Conservation (phyloP, 1,140 invertebrate genomes). For the Gryllus bimaculatus region DNA sequence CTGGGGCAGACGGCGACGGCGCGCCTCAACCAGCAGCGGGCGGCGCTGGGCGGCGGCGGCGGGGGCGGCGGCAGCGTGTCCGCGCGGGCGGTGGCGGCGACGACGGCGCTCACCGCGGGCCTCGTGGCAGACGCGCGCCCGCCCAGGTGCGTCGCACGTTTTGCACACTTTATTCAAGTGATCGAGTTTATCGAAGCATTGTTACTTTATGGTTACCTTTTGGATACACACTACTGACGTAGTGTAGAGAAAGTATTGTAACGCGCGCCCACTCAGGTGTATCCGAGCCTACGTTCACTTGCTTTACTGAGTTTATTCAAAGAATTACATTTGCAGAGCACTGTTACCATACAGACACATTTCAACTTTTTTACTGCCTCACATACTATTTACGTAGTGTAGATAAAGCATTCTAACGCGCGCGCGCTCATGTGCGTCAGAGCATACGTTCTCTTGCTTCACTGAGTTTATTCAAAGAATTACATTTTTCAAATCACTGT, state of each 20-base stretch:
- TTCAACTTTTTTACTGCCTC: neutral
- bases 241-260: neutral
- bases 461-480: neutral
- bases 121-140: neutral
- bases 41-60: neutral
- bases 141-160: neutral
- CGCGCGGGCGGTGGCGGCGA: too few species aligned
- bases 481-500: neutral
- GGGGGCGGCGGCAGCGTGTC: neutral
- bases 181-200: neutral
- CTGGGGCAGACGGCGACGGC: neutral
- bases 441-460: neutral
- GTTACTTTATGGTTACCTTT: neutral
- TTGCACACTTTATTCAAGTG: neutral
- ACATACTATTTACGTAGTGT: neutral
- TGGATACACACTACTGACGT: neutral
- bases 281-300: neutral
- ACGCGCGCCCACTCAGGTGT: neutral
- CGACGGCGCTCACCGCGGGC: neutral
- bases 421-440: neutral
- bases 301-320: neutral
- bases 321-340: neutral
- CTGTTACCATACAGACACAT: neutral
- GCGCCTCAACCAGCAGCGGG: neutral
- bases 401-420: neutral